Conservation (phyloP, 2,797 vertebrate genomes). For the Propithecus deckenii region DNA sequence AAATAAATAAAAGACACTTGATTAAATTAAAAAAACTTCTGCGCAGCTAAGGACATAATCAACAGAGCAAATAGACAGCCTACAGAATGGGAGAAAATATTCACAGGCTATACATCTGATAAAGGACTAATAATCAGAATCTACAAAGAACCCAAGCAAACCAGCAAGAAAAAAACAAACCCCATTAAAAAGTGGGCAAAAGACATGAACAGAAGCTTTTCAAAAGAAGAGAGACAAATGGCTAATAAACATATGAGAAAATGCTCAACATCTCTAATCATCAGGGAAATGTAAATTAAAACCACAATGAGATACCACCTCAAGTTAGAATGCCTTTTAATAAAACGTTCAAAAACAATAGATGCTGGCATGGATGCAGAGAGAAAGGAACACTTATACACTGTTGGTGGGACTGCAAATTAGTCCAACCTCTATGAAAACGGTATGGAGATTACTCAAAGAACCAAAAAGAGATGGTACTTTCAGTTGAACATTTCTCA, state of each 20-base stretch:
- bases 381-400: neutral
- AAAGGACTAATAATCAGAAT: neutral
- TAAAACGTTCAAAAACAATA: neutral
- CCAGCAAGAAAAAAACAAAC: neutral
- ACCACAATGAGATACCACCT: neutral
- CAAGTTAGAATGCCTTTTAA: neutral
- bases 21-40: neutral
- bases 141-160: neutral
- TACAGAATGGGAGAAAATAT: neutral
- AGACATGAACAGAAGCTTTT: neutral
- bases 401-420: no score
- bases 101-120: neutral
- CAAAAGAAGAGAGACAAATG: neutral
- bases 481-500: constrained; percentile 50
- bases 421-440: neutral
- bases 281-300: neutral
- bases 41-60: neutral
- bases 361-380: neutral
- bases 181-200: neutral
- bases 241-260: neutral
- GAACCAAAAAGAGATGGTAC: constrained; percentile 35
- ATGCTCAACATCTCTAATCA: neutral
- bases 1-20: neutral
- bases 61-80: neutral
- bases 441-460: neutral